Evolutionary conservation across 2,888 invertebrate species (phyloP).

Genomic region (Acanthacorydalis orientalis): DNA sequence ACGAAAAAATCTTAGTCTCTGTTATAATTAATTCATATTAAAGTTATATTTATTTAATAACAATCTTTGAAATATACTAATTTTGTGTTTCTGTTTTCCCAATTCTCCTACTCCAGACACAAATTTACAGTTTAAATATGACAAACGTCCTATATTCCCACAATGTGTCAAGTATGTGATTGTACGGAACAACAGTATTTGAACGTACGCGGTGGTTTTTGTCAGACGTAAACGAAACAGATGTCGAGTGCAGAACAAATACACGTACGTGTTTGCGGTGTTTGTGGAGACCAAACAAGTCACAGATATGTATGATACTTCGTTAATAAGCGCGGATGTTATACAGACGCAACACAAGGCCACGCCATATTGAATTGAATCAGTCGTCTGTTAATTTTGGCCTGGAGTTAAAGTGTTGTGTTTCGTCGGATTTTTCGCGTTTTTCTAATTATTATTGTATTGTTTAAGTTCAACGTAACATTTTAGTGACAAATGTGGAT

Average conservation of each 20-base stretch:
- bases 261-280: slow-evolving; percentile 2
- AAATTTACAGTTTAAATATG: background rate
- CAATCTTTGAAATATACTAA: too few relatives aligned
- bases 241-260: slow-evolving; percentile 1
- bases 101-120: background rate
- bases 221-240: background rate
- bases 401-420: slow-evolving; percentile 23
- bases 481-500: background rate
- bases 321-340: slow-evolving; percentile 14
- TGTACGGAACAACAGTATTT: background rate
- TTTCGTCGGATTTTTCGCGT: background rate
- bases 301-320: slow-evolving; percentile 11
- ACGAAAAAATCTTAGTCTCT: background rate
- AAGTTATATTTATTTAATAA: background rate
- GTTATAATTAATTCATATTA: background rate
- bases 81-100: too few relatives aligned
- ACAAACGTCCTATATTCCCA: slow-evolving; percentile 1
- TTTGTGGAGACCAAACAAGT: background rate
- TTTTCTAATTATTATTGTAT: background rate
- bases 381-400: slow-evolving; percentile 38
- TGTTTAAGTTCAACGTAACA: background rate
- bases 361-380: slow-evolving; percentile 41
- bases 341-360: slow-evolving; percentile 29
- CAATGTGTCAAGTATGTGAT: background rate
- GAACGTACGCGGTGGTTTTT: background rate